A percentile compares a stretch with the other conserved stretches of the same genome.
phyloP scores from a whole-genome alignment of 1,140 invertebrate species.

The Calephelis virginiensis region DNA sequence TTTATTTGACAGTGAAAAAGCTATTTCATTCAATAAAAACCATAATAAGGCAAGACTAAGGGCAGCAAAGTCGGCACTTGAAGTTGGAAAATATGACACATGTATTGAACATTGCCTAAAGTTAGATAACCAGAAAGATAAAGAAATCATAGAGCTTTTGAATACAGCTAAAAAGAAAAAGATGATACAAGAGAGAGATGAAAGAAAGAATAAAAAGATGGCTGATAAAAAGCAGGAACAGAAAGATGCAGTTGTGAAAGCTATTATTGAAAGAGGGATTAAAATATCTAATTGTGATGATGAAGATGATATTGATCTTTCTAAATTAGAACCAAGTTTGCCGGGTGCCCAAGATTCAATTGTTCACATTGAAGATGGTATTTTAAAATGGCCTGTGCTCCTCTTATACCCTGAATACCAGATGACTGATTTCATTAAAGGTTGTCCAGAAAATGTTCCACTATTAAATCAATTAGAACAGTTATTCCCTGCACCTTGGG shows the following conservation, averaged over 20 bases:
- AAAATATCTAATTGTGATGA: constrained; percentile 64
- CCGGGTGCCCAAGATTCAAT: constrained; percentile 80
- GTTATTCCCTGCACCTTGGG: constrained; percentile 89
- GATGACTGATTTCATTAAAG: constrained; percentile 79
- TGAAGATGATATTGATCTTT: constrained; percentile 70
- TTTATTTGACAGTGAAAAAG: constrained; percentile 78
- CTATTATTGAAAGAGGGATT: constrained; percentile 67
- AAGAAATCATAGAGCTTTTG: constrained; percentile 80
- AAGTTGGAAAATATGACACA: constrained; percentile 85
- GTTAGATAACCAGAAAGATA: constrained; percentile 79
- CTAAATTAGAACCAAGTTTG: constrained; percentile 81
- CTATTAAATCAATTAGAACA: constrained; percentile 59
- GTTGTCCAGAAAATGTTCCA: constrained; percentile 82
- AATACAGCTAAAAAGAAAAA: constrained; percentile 82
- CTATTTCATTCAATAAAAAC: constrained; percentile 86
- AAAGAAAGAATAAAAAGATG: constrained; percentile 64
- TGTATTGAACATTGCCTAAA: constrained; percentile 87
- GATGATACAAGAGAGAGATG: constrained; percentile 81
- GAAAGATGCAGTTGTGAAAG: constrained; percentile 71
- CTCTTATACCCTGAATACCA: constrained; percentile 65
- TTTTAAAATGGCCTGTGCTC: constrained; percentile 73
- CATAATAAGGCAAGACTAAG: constrained; percentile 90
- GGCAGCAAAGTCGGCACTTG: constrained; percentile 85
- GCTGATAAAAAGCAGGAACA: constrained; percentile 79
- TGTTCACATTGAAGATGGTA: constrained; percentile 88